These are phyloP conservation scores for Perodicticus potto DNA, from an alignment of 2,797 vertebrate species.

Conservation along the genomic window DNA sequence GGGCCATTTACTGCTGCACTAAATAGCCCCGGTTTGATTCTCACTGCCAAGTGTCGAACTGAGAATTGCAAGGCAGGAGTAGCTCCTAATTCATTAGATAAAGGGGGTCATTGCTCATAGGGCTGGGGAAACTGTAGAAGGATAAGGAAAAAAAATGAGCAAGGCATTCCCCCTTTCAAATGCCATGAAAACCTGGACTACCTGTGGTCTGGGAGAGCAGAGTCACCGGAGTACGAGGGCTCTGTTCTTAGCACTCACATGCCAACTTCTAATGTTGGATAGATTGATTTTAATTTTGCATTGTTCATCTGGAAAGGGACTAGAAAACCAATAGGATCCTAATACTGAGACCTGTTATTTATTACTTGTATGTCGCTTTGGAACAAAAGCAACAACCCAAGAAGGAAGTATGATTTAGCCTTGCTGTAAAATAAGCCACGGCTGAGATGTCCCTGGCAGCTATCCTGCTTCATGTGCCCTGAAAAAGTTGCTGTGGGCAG, in stretches of 20 bases:
- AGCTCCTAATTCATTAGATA: conserved; percentile 90
- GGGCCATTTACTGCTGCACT: conserved; percentile 90
- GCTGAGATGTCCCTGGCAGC: background rate
- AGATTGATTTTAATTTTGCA: background rate
- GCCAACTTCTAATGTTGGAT: background rate
- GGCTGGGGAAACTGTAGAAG: conserved; percentile 72
- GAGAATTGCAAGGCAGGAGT: conserved; percentile 89
- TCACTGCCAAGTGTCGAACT: conserved; percentile 90
- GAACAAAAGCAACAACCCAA: conserved; percentile 17
- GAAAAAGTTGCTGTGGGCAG: conserved; percentile 81
- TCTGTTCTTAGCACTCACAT: background rate
- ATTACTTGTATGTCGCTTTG: conserved; percentile 46
- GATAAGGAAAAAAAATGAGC: conserved; percentile 64
- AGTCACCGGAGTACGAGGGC: background rate
- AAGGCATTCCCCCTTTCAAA: conserved; percentile 34
- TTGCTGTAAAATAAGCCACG: conserved; percentile 51
- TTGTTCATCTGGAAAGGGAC: background rate
- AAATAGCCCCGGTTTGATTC: conserved; percentile 90
- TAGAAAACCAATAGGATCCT: background rate
- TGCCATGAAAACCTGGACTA: background rate
- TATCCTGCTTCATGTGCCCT: conserved; percentile 24
- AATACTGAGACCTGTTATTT: background rate
- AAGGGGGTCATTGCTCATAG: conserved; percentile 91
- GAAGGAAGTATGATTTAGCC: conserved; percentile 20
- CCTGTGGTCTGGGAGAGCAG: background rate